Conservation (phyloP, 2,113 vertebrate species). For the Gymnogyps californianus region DNA sequence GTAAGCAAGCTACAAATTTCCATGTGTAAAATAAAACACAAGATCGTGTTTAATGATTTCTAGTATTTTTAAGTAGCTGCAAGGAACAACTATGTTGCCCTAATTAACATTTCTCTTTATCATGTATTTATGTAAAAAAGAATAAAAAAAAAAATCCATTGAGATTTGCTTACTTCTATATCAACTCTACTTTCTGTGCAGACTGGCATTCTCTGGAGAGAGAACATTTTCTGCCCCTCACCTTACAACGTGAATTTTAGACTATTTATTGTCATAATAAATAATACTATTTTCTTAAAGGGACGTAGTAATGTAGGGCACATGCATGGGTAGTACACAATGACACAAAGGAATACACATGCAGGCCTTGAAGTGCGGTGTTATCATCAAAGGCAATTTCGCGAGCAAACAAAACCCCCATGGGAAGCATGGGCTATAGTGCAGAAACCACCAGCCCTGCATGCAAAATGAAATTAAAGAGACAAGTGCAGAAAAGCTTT, state of each 20-base stretch:
- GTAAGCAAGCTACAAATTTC: neutral
- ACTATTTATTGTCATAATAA: neutral
- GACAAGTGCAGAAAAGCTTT: neutral
- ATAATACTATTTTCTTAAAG: neutral
- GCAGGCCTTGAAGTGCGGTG: neutral
- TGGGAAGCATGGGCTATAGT: neutral
- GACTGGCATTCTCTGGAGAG: neutral
- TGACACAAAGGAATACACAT: neutral
- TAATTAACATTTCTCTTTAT: neutral
- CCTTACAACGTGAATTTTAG: neutral
- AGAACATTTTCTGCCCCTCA: neutral
- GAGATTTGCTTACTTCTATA: neutral
- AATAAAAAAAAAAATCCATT: neutral
- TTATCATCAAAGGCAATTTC: neutral
- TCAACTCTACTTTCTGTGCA: neutral
- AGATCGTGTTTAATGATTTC: neutral
- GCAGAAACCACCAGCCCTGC: neutral
- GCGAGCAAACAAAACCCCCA: neutral
- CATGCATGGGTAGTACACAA: neutral
- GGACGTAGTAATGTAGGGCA: neutral
- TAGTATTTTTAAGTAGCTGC: neutral
- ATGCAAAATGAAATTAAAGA: slow-evolving; percentile 42
- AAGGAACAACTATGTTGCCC: neutral
- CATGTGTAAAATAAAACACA: neutral
- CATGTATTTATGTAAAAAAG: neutral